These are phyloP conservation scores for Acrobasis consociella DNA, from an alignment of 2,888 invertebrate genomes.

Conservation along the genomic window DNA sequence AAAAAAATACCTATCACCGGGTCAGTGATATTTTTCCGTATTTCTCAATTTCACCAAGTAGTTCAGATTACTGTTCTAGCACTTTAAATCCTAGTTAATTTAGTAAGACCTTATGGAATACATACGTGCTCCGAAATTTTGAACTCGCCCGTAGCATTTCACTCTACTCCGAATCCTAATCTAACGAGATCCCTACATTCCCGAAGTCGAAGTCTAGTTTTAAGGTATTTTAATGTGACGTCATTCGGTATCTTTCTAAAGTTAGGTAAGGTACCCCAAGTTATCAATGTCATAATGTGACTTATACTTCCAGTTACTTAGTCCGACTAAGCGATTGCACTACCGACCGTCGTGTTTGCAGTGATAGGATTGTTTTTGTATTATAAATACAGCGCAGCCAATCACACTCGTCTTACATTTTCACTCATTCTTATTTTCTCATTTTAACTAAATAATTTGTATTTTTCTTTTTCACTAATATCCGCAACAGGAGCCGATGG, in stretches of 20 bases:
- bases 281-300: too few relatives aligned
- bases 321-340: too few relatives aligned
- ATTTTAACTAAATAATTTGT: background rate
- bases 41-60: background rate
- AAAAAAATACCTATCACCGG: too few relatives aligned
- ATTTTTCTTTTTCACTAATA: conserved; percentile 16
- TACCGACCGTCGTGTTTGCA: background rate
- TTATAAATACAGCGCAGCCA: background rate
- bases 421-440: background rate
- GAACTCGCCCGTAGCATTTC: background rate
- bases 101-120: conserved; percentile 26
- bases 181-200: background rate
- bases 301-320: too few relatives aligned
- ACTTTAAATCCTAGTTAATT: conserved; percentile 10
- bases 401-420: conserved; percentile 13
- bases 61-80: background rate
- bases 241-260: background rate
- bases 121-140: conserved; percentile 28
- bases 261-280: background rate
- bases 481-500: conserved; percentile 60
- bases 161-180: background rate
- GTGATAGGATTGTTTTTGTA: background rate
- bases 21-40: too few relatives aligned
- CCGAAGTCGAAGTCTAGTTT: background rate
- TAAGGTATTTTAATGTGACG: background rate